Conservation (phyloP, 2,113 vertebrate genomes). For the Ophthalmolycus amberensis region DNA sequence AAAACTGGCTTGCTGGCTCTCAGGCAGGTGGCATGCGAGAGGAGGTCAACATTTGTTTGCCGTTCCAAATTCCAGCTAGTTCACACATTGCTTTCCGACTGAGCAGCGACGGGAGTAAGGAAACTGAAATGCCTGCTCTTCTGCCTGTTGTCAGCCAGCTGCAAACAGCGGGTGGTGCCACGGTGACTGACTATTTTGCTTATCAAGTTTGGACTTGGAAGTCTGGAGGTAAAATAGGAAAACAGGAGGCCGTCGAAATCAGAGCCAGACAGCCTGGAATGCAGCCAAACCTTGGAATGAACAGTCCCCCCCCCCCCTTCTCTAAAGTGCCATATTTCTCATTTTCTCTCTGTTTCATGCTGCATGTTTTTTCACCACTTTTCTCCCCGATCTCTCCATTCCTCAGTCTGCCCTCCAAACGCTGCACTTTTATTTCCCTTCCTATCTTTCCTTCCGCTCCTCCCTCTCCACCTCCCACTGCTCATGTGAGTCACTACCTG, state of each 20-base stretch:
- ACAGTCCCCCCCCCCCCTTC: constrained; percentile 41
- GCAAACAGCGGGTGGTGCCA: constrained; percentile 27
- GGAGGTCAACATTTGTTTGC: constrained; percentile 29
- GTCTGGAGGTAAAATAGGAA: constrained; percentile 62
- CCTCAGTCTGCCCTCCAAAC: constrained; percentile 30
- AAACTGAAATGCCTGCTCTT: constrained; percentile 26
- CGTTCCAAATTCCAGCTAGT: constrained; percentile 8
- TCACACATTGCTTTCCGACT: constrained; percentile 17
- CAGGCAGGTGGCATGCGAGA: constrained; percentile 6
- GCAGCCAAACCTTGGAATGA: constrained; percentile 78
- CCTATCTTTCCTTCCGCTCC: constrained; percentile 55
- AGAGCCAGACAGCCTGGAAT: constrained; percentile 81
- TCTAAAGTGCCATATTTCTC: constrained; percentile 48
- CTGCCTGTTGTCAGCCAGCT: constrained; percentile 17
- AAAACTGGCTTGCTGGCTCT: constrained; percentile 1
- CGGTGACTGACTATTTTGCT: constrained; percentile 15
- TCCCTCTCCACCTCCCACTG: constrained; percentile 36
- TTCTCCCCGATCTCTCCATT: constrained; percentile 30
- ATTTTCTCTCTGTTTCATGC: constrained; percentile 19
- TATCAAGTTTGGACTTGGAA: constrained; percentile 37
- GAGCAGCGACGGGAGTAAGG: constrained; percentile 6
- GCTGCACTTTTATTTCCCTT: constrained; percentile 56
- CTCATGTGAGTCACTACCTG: constrained; percentile 69
- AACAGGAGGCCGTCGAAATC: constrained; percentile 72
- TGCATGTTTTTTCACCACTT: constrained; percentile 35